phyloP scores from a whole-genome alignment of 1,140 invertebrate genomes.

The Pseudoatta argentina region DNA sequence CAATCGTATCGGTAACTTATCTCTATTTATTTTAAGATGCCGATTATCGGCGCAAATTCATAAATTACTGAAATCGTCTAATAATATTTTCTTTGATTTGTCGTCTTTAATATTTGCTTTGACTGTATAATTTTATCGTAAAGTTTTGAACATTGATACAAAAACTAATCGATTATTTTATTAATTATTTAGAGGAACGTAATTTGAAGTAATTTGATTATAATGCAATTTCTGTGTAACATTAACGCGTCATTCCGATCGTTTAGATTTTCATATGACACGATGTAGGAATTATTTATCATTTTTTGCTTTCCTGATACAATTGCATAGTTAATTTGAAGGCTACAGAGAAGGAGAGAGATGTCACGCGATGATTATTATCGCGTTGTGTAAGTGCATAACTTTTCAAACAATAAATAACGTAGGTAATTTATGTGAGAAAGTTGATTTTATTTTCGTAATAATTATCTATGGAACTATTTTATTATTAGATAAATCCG shows the following conservation, averaged over 20 bases:
- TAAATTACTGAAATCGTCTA: not conserved
- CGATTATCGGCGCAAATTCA: not conserved
- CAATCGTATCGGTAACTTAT: not conserved
- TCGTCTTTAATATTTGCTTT: not conserved
- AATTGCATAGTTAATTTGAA: conserved; percentile 9
- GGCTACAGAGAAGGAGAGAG: not conserved
- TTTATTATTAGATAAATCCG: not conserved
- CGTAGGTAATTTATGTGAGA: not conserved
- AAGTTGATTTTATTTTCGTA: conserved; percentile 8
- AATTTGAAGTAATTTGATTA: not conserved
- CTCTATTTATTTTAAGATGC: conserved; percentile 17
- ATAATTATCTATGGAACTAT: not conserved
- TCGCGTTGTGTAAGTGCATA: not conserved
- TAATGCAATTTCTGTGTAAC: not conserved
- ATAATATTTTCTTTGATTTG: too few relatives aligned
- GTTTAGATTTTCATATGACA: not conserved
- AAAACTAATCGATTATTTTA: not conserved
- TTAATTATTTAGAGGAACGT: not conserved
- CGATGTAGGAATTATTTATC: not conserved
- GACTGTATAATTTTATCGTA: not conserved
- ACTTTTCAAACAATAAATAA: conserved; percentile 13
- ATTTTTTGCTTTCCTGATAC: not conserved
- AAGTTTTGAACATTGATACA: not conserved
- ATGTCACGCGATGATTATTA: conserved; percentile 12
- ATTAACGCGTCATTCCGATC: not conserved